Evolutionary conservation across 1,140 invertebrate species (phyloP).

Genomic region (Cardiocondyla obscurior): DNA sequence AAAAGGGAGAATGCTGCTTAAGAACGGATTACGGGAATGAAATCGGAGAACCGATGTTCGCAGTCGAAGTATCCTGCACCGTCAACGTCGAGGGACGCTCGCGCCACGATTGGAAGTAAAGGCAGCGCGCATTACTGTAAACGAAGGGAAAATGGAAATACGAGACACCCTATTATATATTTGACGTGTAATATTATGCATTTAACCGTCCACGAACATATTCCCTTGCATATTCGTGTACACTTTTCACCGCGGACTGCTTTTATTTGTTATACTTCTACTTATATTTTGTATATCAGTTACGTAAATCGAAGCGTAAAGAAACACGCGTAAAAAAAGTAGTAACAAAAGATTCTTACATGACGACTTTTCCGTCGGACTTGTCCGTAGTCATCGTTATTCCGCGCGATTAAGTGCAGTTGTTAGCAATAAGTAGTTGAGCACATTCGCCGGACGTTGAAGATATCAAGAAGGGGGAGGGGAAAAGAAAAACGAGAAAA

Average conservation of each 20-base stretch:
- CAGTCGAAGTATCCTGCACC: conserved; percentile 21
- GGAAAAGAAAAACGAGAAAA: neutral
- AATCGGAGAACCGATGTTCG: conserved; percentile 77
- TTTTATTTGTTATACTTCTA: neutral
- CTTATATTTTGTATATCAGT: too few species aligned
- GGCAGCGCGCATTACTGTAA: neutral
- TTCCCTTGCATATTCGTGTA: neutral
- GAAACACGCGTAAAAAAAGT: conserved; percentile 9
- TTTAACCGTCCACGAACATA: too few species aligned
- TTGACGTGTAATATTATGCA: neutral
- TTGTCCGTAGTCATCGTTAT: conserved; percentile 65
- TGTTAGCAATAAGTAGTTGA: conserved; percentile 74
- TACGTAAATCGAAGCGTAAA: neutral
- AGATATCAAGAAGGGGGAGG: neutral
- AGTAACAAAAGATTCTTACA: conserved; percentile 55
- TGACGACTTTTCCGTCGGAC: conserved; percentile 27
- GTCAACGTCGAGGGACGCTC: conserved; percentile 16
- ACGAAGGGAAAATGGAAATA: neutral
- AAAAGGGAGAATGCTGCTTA: conserved; percentile 79
- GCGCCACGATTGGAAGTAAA: conserved; percentile 37
- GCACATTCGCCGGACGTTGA: conserved; percentile 61
- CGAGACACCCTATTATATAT: neutral
- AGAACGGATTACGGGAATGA: conserved; percentile 83
- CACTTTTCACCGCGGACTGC: neutral
- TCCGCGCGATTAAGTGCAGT: conserved; percentile 73